Evolutionary conservation across 1,140 invertebrate genomes (phyloP).

Genomic region (Scaptodrosophila lebanonensis): DNA sequence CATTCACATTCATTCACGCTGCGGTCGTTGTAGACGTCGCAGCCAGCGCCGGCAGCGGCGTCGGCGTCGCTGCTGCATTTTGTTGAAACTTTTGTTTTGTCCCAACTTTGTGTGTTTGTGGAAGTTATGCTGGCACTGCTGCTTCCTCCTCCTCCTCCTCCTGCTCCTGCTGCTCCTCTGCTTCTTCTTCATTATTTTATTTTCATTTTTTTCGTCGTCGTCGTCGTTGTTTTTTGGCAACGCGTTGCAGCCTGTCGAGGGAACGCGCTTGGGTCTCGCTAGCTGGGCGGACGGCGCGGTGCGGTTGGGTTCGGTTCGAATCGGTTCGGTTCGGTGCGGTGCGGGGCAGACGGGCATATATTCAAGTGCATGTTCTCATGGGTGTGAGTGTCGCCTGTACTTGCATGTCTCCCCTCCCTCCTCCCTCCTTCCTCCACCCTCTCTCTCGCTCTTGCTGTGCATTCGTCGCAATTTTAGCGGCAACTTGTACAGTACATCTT

Average conservation of each 20-base stretch:
- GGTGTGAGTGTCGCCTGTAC: no score
- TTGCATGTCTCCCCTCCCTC: neutral
- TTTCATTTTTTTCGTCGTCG: neutral
- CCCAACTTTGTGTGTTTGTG: slow-evolving; percentile 47
- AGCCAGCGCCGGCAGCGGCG: neutral
- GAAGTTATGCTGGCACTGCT: no score
- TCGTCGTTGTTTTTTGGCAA: slow-evolving; percentile 27
- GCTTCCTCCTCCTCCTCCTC: slow-evolving; percentile 29
- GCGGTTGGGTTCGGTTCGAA: no score
- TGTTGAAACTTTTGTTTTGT: slow-evolving; percentile 54
- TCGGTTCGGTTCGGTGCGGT: no score
- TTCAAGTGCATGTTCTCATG: no score
- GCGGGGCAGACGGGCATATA: no score
- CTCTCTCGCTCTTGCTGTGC: neutral
- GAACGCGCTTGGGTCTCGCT: no score
- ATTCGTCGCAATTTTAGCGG: slow-evolving; percentile 43
- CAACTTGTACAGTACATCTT: slow-evolving; percentile 47
- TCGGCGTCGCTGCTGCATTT: neutral
- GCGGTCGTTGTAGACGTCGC: neutral
- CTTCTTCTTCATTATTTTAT: neutral
- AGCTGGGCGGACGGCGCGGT: no score
- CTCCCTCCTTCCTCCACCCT: neutral
- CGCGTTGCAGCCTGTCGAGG: no score
- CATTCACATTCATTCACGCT: slow-evolving; percentile 22
- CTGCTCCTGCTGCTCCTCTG: neutral